Evolutionary conservation across 2,797 vertebrate genomes (phyloP).

Genomic region (Myripristis jacobus): DNA sequence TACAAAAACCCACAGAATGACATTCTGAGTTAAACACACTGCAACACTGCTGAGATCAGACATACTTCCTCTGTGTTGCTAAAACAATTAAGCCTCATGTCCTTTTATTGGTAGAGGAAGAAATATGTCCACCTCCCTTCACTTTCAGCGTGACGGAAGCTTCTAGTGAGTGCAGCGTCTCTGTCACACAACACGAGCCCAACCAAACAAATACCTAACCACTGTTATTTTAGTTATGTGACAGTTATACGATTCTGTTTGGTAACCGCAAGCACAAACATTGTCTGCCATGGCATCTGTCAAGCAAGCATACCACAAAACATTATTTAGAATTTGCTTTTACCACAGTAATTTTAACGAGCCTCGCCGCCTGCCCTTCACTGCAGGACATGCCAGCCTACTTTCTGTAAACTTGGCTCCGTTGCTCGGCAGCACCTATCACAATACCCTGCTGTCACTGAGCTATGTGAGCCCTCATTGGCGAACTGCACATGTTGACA

Average conservation of each 20-base stretch:
- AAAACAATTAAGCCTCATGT: too few species aligned
- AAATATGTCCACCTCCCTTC: too few species aligned
- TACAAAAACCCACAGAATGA: too few species aligned
- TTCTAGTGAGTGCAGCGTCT: neutral
- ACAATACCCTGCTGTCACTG: slow-evolving; percentile 63
- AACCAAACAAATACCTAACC: slow-evolving; percentile 1
- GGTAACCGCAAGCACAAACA: slow-evolving; percentile 15
- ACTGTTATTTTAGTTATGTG: slow-evolving; percentile 3
- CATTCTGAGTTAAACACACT: too few species aligned
- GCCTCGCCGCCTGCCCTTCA: slow-evolving; percentile 15
- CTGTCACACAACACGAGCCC: slow-evolving; percentile 3
- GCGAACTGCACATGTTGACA: slow-evolving; percentile 61
- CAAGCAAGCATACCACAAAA: neutral
- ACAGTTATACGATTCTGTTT: slow-evolving; percentile 12
- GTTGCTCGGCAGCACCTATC: slow-evolving; percentile 22
- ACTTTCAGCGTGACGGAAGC: too few species aligned
- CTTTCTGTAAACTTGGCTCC: slow-evolving; percentile 40
- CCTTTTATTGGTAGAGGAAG: too few species aligned
- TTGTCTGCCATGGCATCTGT: neutral
- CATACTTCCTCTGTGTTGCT: too few species aligned
- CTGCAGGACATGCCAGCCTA: slow-evolving; percentile 17
- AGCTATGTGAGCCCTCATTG: slow-evolving; percentile 36
- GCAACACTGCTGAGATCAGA: too few species aligned
- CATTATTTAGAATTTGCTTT: slow-evolving; percentile 36
- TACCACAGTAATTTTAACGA: slow-evolving; percentile 29